These are phyloP conservation scores for Cephus nigrinus DNA, from an alignment of 2,888 invertebrate species.

Conservation along the genomic window DNA sequence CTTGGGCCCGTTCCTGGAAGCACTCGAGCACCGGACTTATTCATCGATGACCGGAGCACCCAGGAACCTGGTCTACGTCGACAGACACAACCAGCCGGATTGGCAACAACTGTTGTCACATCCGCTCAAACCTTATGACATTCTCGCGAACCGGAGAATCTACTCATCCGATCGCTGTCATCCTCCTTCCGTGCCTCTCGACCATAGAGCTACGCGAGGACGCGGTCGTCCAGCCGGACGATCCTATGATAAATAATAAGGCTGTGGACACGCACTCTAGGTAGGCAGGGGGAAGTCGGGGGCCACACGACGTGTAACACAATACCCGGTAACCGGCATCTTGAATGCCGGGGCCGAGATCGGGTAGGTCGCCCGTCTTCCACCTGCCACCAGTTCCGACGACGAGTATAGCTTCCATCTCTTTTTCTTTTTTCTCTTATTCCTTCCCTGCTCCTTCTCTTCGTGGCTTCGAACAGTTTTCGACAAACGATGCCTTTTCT, in stretches of 20 bases:
- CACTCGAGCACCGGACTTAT: conserved; percentile 55
- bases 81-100: background rate
- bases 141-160: background rate
- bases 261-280: background rate
- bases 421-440: no score
- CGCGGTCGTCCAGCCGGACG: background rate
- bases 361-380: conserved; percentile 59
- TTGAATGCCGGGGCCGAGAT: conserved; percentile 7
- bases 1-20: conserved; percentile 14
- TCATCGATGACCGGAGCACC: conserved; percentile 46
- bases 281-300: background rate
- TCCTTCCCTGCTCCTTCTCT: conserved; percentile 13
- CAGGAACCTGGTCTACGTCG: background rate
- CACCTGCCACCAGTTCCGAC: conserved; percentile 51
- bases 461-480: conserved; percentile 25
- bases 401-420: background rate
- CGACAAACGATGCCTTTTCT: background rate
- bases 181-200: background rate
- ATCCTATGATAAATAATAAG: background rate
- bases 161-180: background rate
- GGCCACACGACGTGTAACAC: conserved; percentile 42
- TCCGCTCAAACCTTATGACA: conserved; percentile 33
- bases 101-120: conserved; percentile 28
- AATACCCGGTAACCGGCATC: conserved; percentile 35
- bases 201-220: background rate